These are phyloP conservation scores for Triplophysa yarkandensis DNA, from an alignment of 2,797 vertebrate species.

Conservation along the genomic window DNA sequence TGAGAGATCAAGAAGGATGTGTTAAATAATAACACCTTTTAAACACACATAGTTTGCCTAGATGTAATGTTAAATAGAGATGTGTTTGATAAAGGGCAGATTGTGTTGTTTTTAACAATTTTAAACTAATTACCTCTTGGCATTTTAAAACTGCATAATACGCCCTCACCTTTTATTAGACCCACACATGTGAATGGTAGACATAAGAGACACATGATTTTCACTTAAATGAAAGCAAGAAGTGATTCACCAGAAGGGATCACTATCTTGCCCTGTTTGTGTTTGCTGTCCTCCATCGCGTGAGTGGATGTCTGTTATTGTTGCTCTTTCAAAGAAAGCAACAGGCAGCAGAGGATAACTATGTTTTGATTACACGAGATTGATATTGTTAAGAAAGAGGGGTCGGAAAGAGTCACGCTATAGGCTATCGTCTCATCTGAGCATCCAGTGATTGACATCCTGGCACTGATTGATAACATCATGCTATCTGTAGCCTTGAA, in stretches of 20 bases:
- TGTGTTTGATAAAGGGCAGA: too few species aligned
- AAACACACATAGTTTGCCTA: too few species aligned
- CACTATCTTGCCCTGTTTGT: slow-evolving; percentile 46
- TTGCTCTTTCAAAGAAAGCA: slow-evolving; percentile 67
- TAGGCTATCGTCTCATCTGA: slow-evolving; percentile 66
- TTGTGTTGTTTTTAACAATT: background rate
- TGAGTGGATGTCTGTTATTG: slow-evolving; percentile 72
- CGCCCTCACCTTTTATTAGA: background rate
- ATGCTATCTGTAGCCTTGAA: slow-evolving; percentile 24
- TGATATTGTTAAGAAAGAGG: slow-evolving; percentile 67
- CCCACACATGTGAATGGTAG: background rate
- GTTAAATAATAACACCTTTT: too few species aligned
- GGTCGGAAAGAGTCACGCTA: slow-evolving; percentile 66
- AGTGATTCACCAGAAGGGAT: slow-evolving; percentile 16
- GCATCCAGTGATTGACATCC: slow-evolving; percentile 63
- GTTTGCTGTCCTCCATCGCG: slow-evolving; percentile 49
- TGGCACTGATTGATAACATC: slow-evolving; percentile 45
- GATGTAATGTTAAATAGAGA: too few species aligned
- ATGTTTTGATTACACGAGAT: slow-evolving; percentile 75
- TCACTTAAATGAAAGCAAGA: slow-evolving; percentile 3
- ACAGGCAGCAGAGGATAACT: slow-evolving; percentile 70
- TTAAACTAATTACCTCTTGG: background rate
- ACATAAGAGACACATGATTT: slow-evolving; percentile 12
- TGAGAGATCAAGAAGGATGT: background rate
- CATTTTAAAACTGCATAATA: background rate